Evolutionary conservation across 2,113 vertebrate genomes (phyloP).

Genomic region (Picathartes gymnocephalus): DNA sequence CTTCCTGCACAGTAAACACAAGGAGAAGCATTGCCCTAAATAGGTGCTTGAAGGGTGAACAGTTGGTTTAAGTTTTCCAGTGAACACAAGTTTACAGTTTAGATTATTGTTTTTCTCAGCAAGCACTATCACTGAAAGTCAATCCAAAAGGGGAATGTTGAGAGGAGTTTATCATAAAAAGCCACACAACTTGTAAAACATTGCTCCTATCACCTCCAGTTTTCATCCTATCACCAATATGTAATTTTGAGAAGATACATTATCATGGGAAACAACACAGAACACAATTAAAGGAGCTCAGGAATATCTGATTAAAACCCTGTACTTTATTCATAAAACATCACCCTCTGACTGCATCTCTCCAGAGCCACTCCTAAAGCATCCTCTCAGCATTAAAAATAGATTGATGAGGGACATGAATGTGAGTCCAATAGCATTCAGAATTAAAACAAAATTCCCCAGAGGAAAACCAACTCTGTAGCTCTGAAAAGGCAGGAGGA

Average conservation of each 20-base stretch:
- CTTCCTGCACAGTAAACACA: conserved; percentile 78
- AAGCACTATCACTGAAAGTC: neutral
- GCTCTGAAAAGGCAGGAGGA: neutral
- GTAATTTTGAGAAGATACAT: neutral
- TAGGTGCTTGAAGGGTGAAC: neutral
- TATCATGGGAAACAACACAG: neutral
- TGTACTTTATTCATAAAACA: neutral
- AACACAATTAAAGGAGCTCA: neutral
- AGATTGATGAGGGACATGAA: neutral
- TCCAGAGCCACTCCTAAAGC: neutral
- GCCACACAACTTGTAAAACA: neutral
- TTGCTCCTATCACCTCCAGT: neutral
- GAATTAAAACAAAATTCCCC: neutral
- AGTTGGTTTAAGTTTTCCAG: neutral
- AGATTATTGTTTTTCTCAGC: neutral
- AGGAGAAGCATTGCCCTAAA: neutral
- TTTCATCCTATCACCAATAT: neutral
- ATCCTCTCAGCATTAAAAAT: neutral
- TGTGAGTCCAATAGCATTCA: neutral
- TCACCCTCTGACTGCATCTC: neutral
- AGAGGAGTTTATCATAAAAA: neutral
- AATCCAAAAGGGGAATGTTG: neutral
- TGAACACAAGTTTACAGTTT: neutral
- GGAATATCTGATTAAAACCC: neutral
- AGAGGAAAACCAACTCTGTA: neutral